Evolutionary conservation across 1,140 invertebrate species (phyloP).

Genomic region (Drosophila nigromelanica): DNA sequence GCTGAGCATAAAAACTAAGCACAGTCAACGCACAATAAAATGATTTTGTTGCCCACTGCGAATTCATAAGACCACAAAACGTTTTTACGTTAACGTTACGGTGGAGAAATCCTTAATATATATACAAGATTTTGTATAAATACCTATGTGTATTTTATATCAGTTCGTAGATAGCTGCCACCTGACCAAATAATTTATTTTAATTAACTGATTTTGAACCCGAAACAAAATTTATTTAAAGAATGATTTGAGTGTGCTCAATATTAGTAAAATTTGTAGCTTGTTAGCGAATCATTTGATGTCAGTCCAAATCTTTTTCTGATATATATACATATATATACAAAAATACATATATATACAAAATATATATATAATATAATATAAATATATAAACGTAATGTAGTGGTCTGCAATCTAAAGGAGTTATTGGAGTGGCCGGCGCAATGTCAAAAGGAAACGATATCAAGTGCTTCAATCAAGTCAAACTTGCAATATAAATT

Average conservation of each 20-base stretch:
- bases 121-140: too few relatives aligned
- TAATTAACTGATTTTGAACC: slow-evolving; percentile 6
- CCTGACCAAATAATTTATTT: slow-evolving; percentile 19
- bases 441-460: slow-evolving; percentile 68
- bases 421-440: slow-evolving; percentile 44
- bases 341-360: not conserved
- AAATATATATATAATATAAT: not conserved
- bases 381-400: too few relatives aligned
- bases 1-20: slow-evolving; percentile 47
- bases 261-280: slow-evolving; percentile 13
- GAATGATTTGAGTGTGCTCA: slow-evolving; percentile 8
- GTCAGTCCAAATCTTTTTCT: not conserved
- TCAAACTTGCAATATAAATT: slow-evolving; percentile 81
- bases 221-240: slow-evolving; percentile 5
- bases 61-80: not conserved
- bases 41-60: slow-evolving; percentile 10
- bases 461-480: slow-evolving; percentile 80
- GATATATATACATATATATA: not conserved
- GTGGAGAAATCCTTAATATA: not conserved
- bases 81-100: too few relatives aligned
- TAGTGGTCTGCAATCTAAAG: too few relatives aligned
- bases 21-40: slow-evolving; percentile 24
- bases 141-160: too few relatives aligned
- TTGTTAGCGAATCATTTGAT: slow-evolving; percentile 30
- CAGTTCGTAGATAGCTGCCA: too few relatives aligned